Conservation (phyloP, 2,888 invertebrate species). For the Aphidius colemani region DNA sequence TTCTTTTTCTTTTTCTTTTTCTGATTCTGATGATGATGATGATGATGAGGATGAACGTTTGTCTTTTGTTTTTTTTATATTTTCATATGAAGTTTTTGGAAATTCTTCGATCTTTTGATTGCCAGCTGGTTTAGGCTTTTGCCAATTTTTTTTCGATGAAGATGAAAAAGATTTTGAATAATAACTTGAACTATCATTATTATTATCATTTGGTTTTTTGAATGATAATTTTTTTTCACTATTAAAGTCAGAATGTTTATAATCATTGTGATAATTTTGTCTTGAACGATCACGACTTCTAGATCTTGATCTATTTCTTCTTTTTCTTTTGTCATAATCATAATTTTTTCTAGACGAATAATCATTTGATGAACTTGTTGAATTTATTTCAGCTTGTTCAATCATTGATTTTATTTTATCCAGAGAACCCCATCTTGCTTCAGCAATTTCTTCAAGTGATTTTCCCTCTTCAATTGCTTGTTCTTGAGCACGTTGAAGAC, state of each 20-base stretch:
- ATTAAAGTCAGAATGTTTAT: conserved; percentile 19
- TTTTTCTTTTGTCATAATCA: conserved; percentile 28
- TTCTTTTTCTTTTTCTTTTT: conserved; percentile 28
- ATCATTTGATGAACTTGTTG: conserved; percentile 12
- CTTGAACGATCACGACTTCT: conserved; percentile 37
- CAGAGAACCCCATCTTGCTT: conserved; percentile 67
- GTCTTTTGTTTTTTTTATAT: conserved; percentile 19
- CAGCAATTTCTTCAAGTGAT: conserved; percentile 64
- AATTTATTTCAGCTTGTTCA: conserved; percentile 59
- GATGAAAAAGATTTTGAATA: conserved; percentile 24
- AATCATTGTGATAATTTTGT: conserved; percentile 28
- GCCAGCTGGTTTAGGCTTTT: conserved; percentile 38
- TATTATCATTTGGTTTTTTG: conserved; percentile 44
- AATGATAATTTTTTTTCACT: conserved; percentile 37
- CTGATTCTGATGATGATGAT: conserved; percentile 32
- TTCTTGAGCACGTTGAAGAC: conserved; percentile 63
- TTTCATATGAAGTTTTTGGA: conserved; percentile 4
- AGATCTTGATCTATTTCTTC: conserved; percentile 34
- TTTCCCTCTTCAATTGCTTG: conserved; percentile 63
- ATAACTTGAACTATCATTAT: conserved; percentile 20
- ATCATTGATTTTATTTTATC: conserved; percentile 62
- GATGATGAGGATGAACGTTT: conserved; percentile 16
- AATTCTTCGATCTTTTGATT: conserved; percentile 27
- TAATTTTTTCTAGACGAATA: conserved; percentile 18
- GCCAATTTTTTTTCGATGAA: conserved; percentile 42